Percentiles rank a stretch among this genome's conserved stretches.
Conservation (phyloP, 2,888 invertebrate species). For the Aphidoletes aphidimyza region DNA sequence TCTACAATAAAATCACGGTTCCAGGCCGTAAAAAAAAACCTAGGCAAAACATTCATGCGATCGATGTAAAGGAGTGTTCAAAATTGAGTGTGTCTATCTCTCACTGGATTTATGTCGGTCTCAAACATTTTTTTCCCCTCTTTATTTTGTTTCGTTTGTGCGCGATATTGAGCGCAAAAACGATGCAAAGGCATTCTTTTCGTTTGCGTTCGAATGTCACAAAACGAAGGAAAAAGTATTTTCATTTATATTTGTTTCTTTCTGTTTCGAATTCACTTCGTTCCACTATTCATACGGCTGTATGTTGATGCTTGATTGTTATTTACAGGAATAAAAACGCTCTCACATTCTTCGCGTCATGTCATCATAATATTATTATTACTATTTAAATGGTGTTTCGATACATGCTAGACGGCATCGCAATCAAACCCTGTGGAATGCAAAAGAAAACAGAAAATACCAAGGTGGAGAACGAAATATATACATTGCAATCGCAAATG, state of each 20-base stretch:
- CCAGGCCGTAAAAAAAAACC: too few species aligned
- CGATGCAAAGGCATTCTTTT: neutral
- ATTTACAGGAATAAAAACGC: neutral
- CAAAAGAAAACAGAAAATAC: neutral
- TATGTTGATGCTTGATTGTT: constrained; percentile 43
- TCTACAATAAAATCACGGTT: constrained; percentile 28
- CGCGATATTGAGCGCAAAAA: neutral
- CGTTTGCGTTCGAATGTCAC: constrained; percentile 10
- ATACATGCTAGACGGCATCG: neutral
- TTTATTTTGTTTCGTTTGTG: neutral
- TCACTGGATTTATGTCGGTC: constrained; percentile 34
- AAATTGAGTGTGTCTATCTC: constrained; percentile 38
- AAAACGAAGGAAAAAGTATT: constrained; percentile 2
- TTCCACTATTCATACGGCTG: too few species aligned
- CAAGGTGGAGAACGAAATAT: neutral
- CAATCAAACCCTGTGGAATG: neutral
- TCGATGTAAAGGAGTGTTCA: neutral
- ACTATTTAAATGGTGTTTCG: constrained; percentile 35
- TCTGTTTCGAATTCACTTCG: too few species aligned
- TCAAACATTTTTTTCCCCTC: neutral
- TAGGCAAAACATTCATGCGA: constrained; percentile 7
- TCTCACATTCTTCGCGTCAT: constrained; percentile 9
- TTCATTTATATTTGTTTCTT: neutral
- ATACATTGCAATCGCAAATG: too few species aligned
- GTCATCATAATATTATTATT: constrained; percentile 42